These are phyloP conservation scores for Microtus oregoni DNA, from an alignment of 2,113 vertebrate genomes.

Conservation along the genomic window DNA sequence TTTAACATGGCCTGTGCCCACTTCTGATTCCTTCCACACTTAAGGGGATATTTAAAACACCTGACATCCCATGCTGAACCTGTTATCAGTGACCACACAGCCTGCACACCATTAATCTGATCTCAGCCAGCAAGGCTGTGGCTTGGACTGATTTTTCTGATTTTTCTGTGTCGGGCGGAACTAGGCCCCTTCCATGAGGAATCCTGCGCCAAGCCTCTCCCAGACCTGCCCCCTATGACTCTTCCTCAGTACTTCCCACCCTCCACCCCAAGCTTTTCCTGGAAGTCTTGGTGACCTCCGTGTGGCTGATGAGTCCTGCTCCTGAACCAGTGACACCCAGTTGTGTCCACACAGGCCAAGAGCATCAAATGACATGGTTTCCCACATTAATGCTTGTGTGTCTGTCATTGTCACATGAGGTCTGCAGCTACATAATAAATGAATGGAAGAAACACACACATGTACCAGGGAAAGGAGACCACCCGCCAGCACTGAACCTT, in stretches of 20 bases:
- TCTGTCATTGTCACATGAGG: not conserved
- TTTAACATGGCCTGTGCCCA: too few relatives aligned
- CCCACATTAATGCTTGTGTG: too few relatives aligned
- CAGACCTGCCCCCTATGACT: too few relatives aligned
- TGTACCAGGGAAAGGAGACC: not conserved
- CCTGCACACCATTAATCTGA: not conserved
- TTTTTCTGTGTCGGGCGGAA: not conserved
- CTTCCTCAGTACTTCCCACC: not conserved
- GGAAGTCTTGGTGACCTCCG: not conserved
- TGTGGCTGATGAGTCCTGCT: not conserved
- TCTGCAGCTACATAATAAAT: not conserved
- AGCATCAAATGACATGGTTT: not conserved
- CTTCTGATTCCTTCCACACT: not conserved
- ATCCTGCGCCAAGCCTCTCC: not conserved
- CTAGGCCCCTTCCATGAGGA: not conserved
- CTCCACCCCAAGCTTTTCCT: not conserved
- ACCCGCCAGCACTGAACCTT: fast-evolving
- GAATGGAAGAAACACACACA: not conserved
- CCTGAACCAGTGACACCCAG: not conserved
- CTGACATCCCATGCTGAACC: not conserved
- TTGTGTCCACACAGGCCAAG: not conserved
- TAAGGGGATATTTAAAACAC: not conserved
- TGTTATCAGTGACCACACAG: not conserved
- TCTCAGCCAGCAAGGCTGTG: not conserved
- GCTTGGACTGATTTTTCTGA: not conserved